These are phyloP conservation scores for Euura lappo DNA, from an alignment of 1,140 invertebrate species.

Conservation along the genomic window DNA sequence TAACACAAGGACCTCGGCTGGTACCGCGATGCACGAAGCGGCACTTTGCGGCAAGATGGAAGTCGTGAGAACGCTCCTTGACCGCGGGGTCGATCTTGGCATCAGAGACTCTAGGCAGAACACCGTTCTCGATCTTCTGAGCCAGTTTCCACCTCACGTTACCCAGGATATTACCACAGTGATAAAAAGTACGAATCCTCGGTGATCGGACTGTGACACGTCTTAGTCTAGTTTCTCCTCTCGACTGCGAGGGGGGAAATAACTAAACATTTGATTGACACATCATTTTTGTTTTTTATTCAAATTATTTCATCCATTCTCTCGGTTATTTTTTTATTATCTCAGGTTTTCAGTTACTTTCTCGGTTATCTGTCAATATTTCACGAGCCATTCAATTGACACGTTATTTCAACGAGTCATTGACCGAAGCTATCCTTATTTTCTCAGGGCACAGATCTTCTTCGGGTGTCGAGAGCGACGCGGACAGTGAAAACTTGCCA, in stretches of 20 bases:
- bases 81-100: constrained; percentile 81
- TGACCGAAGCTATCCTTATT: background rate
- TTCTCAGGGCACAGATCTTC: constrained; percentile 51
- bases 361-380: too few species aligned
- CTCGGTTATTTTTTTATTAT: background rate
- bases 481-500: constrained; percentile 64
- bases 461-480: constrained; percentile 61
- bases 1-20: constrained; percentile 85
- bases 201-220: constrained; percentile 18
- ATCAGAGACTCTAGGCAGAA: constrained; percentile 79
- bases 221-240: background rate
- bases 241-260: constrained; percentile 18
- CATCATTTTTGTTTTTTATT: constrained; percentile 7
- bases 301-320: constrained; percentile 2
- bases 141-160: constrained; percentile 87
- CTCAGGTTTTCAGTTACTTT: background rate
- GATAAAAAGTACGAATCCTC: constrained; percentile 76
- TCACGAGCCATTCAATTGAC: too few species aligned
- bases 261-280: constrained; percentile 9
- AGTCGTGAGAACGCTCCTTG: constrained; percentile 83
- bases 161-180: constrained; percentile 83
- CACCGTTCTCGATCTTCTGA: constrained; percentile 87
- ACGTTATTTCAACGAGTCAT: background rate
- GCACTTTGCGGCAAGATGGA: constrained; percentile 93
- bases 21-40: constrained; percentile 94